These are phyloP conservation scores for Cherax destructor DNA, from an alignment of 1,140 invertebrate species.

Conservation along the genomic window DNA sequence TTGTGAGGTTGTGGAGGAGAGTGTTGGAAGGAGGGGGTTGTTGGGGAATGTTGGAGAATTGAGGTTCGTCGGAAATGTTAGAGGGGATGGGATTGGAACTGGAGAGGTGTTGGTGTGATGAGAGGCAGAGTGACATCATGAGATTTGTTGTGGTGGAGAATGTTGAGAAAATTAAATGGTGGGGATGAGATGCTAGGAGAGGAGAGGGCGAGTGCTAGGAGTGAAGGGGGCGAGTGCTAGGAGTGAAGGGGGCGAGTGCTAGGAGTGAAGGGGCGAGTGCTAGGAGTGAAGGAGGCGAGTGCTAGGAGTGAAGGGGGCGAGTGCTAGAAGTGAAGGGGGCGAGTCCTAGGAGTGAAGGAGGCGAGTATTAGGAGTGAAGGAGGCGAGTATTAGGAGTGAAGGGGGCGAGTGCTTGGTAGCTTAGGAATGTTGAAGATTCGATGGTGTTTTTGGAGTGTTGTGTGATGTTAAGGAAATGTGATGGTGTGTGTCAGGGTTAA, in stretches of 20 bases:
- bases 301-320: not conserved
- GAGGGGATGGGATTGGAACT: not conserved
- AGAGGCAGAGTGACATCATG: too few relatives aligned
- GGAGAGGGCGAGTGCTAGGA: too few relatives aligned
- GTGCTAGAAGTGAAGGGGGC: too few relatives aligned
- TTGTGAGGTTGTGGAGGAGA: not conserved
- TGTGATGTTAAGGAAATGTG: too few relatives aligned
- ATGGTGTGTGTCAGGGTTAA: too few relatives aligned
- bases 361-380: not conserved
- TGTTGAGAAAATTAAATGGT: too few relatives aligned
- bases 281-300: not conserved
- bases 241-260: not conserved
- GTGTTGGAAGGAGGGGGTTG: not conserved
- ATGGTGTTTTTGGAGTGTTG: too few relatives aligned
- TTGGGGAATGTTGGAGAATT: not conserved
- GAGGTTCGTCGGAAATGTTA: not conserved
- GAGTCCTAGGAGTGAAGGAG: not conserved
- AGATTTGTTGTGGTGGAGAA: too few relatives aligned
- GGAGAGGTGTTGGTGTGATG: too few relatives aligned
- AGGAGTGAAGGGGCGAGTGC: not conserved
- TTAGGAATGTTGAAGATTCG: too few relatives aligned
- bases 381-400: not conserved
- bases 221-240: too few relatives aligned
- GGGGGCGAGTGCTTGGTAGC: not conserved
- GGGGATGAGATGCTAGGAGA: too few relatives aligned